Percentiles rank a stretch among this genome's conserved stretches.
Conservation (phyloP, 2,888 invertebrate genomes). For the Pyrgus malvae region DNA sequence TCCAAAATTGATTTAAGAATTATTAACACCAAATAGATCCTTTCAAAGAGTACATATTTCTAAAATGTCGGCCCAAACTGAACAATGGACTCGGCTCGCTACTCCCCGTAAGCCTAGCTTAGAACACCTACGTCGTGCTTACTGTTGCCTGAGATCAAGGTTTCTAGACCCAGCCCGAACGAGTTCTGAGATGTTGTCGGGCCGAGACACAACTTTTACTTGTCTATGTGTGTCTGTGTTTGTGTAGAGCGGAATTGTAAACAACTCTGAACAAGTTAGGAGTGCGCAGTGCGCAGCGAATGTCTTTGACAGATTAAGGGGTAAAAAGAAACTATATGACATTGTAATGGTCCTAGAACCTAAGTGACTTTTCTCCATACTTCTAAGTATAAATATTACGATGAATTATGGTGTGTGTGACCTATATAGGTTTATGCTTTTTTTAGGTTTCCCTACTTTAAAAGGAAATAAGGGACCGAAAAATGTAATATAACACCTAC, state of each 20-base stretch:
- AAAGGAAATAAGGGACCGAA: too few relatives aligned
- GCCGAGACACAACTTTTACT: constrained; percentile 26
- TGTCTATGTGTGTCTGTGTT: constrained; percentile 7
- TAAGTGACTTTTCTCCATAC: too few relatives aligned
- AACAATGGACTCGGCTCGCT: neutral
- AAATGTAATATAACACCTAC: too few relatives aligned
- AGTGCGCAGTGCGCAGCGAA: constrained; percentile 13
- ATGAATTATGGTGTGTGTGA: too few relatives aligned
- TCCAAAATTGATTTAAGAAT: too few relatives aligned
- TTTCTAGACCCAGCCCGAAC: constrained; percentile 24
- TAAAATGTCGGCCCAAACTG: neutral
- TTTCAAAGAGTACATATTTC: too few relatives aligned
- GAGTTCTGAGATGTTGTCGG: constrained; percentile 23
- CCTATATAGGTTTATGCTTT: too few relatives aligned
- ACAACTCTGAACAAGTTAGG: constrained; percentile 8
- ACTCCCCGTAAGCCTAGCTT: constrained; percentile 20
- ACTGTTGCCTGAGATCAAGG: constrained; percentile 26
- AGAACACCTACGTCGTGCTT: constrained; percentile 25
- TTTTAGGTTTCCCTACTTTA: too few relatives aligned
- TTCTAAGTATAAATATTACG: too few relatives aligned
- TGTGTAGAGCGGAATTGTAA: constrained; percentile 22
- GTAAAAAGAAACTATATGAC: neutral
- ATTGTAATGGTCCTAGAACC: neutral
- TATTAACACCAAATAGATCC: too few relatives aligned
- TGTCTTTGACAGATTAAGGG: constrained; percentile 9